Conservation (phyloP, 1,140 invertebrate genomes). For the Homarus americanus region DNA sequence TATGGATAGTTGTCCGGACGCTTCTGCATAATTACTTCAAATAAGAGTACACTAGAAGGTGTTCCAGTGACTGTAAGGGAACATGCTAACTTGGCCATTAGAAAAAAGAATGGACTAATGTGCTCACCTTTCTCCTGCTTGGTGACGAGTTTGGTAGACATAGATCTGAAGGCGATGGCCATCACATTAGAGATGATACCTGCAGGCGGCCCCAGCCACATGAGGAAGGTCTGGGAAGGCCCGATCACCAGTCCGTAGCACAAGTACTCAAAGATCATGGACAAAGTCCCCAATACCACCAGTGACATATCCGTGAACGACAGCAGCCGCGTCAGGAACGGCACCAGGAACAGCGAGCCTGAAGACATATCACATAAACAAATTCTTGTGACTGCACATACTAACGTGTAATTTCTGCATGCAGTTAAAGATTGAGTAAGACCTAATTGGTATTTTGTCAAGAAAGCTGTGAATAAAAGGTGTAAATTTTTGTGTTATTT, state of each 20-base stretch:
- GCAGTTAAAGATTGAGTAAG: no score
- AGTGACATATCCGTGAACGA: slow-evolving; percentile 52
- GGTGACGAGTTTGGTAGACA: slow-evolving; percentile 69
- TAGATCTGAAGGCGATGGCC: slow-evolving; percentile 64
- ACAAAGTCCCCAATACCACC: slow-evolving; percentile 50
- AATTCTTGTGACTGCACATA: no score
- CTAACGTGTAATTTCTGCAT: no score
- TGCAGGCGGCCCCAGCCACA: slow-evolving; percentile 65
- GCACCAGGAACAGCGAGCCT: slow-evolving; percentile 71
- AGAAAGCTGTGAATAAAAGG: no score
- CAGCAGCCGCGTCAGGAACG: slow-evolving; percentile 53
- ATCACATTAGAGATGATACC: slow-evolving; percentile 62
- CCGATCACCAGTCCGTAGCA: slow-evolving; percentile 54
- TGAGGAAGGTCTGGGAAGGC: slow-evolving; percentile 47
- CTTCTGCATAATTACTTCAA: no score
- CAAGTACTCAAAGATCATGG: slow-evolving; percentile 61
- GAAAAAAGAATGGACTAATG: background rate
- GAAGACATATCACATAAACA: no score
- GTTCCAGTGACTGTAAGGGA: no score
- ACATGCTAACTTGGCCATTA: no score
- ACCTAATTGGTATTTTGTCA: no score
- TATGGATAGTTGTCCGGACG: no score
- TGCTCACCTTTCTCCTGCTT: slow-evolving; percentile 65
- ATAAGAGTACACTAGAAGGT: no score
- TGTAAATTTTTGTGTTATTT: background rate